A percentile compares a stretch with the other conserved stretches of the same genome.
Conservation (phyloP, 1,140 invertebrate genomes). For the Ylistrum balloti region DNA sequence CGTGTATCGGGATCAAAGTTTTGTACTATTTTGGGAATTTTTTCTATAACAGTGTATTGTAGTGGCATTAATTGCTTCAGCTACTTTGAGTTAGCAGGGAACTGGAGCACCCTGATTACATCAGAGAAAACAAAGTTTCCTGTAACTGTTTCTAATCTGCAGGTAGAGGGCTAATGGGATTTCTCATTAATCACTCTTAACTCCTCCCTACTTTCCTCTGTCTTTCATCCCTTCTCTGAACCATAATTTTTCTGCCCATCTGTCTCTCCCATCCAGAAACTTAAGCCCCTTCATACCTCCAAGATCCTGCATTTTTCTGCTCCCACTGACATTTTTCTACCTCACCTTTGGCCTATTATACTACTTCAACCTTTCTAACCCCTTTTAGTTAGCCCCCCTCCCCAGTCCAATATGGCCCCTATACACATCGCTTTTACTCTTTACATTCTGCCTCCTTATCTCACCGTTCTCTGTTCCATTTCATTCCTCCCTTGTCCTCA, state of each 20-base stretch:
- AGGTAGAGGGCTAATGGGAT: slow-evolving; percentile 16
- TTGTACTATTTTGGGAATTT: neutral
- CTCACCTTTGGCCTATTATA: neutral
- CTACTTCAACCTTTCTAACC: neutral
- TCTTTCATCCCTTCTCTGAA: neutral
- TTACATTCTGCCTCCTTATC: too few species aligned
- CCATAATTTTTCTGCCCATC: too few species aligned
- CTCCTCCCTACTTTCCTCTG: neutral
- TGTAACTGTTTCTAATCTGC: neutral
- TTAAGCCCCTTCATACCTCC: neutral
- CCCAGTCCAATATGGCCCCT: neutral
- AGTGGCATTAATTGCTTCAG: slow-evolving; percentile 7
- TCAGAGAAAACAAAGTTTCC: slow-evolving; percentile 8
- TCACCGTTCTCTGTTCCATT: neutral
- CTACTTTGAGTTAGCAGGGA: slow-evolving; percentile 14
- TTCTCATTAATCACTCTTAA: neutral
- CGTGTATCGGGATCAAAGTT: slow-evolving; percentile 17
- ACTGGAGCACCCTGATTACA: neutral
- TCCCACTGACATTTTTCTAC: neutral
- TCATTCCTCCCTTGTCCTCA: too few species aligned
- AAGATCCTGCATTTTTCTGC: neutral
- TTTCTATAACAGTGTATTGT: neutral
- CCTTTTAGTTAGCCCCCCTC: neutral
- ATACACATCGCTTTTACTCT: too few species aligned
- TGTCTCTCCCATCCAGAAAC: too few species aligned